Percentiles rank a stretch among this genome's conserved stretches.
phyloP scores from a whole-genome alignment of 2,113 vertebrate species.

The Sylvia atricapilla region DNA sequence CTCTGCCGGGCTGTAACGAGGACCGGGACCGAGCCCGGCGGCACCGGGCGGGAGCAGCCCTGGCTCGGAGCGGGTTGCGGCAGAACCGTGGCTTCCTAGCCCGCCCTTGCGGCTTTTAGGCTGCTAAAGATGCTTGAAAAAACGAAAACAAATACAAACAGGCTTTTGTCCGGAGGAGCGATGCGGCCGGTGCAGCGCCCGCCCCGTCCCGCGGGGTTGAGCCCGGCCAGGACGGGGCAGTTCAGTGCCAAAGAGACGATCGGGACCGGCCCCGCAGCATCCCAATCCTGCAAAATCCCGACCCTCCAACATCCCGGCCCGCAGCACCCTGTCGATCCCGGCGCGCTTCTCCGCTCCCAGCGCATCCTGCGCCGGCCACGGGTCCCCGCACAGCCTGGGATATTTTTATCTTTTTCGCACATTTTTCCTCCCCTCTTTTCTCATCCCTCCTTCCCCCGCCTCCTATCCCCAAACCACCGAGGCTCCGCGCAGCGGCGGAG shows the following conservation, averaged over 20 bases:
- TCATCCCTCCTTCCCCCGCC: no score
- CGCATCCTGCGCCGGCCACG: neutral
- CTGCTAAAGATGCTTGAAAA: neutral
- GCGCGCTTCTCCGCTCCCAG: neutral
- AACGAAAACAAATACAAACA: neutral
- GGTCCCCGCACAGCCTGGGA: neutral
- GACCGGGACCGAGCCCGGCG: neutral
- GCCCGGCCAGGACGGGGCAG: no score
- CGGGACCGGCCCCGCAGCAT: neutral
- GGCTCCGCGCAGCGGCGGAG: neutral
- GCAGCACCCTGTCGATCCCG: neutral
- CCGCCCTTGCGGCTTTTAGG: neutral
- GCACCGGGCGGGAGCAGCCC: neutral
- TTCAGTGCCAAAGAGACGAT: neutral
- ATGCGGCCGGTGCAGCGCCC: neutral
- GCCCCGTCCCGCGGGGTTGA: neutral
- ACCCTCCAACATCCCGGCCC: neutral
- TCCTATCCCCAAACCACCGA: neutral
- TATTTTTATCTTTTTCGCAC: neutral
- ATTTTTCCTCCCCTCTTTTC: fast-evolving
- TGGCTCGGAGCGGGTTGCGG: no score
- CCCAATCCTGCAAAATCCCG: neutral
- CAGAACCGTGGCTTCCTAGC: no score
- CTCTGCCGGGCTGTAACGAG: neutral
- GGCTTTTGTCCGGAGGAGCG: neutral